Base-by-base conservation (phyloP, 2,888 invertebrate species). In the Scotopteryx bipunctaria region DNA sequence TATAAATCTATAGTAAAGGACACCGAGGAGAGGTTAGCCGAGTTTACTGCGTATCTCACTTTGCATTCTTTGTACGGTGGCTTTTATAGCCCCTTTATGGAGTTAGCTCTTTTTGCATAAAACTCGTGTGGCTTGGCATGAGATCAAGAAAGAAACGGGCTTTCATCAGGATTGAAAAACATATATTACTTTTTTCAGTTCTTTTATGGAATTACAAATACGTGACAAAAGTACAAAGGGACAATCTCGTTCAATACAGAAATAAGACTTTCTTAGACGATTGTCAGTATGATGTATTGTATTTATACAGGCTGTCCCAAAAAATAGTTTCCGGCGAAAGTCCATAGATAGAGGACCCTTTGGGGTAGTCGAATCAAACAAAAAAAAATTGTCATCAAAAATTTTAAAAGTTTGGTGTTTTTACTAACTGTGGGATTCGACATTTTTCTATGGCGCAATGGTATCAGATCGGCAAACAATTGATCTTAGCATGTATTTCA, bases 1-100 rank as follows among this genome's bases (percentile, higher is more conserved):
- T 90, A 90, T 90, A 89, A 90, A 90, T 89, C 86, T 88, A 87
- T 86, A 84, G 88, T 87, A 86, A 87, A 87, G 83, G 85, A 86
- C 84, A 84, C 82, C 81, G 69, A 78, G 71, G 79, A 81, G 81
- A 83, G 81, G 78, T 82, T 76, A 83, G 81, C 73, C 69, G 68
- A 74, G 73, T 79, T 86, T 84, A 86, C 81, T 81, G 83, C 78
- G 80, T 73, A 74, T 83, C 87, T 86, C 86, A 88, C 89, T 88
- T 90, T 89, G 88, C 89, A 89, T 89, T 90, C 90, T 89, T 89
- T 82, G 86, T 80, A 73, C 80, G 71, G 76, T 69, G 73, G 71
- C 81, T 85, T 83, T 89, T 88, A 90, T 81, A 80, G 84, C 69
- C 85, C 75, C 68, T 88, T 90, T 90, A 89, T 88, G 75, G 86